Conservation (phyloP, 1,140 invertebrate species). For the Lasioglossum baleicum region DNA sequence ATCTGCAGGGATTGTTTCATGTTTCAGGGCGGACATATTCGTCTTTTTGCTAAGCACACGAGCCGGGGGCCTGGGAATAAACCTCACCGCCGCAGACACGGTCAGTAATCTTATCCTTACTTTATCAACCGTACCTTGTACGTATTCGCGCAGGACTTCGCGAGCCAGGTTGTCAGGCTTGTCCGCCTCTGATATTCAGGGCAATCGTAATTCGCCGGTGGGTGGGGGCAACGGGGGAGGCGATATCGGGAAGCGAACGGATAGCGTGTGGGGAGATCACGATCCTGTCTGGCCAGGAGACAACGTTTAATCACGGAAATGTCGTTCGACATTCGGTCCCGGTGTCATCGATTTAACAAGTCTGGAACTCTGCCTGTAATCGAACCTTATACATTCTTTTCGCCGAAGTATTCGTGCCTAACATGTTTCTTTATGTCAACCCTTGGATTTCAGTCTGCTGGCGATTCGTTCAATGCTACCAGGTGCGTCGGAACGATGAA, state of each 20-base stretch:
- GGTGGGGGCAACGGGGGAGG: neutral
- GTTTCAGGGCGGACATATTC: constrained; percentile 91
- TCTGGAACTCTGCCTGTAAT: neutral
- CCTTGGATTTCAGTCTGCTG: too few relatives aligned
- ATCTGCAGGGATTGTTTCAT: constrained; percentile 62
- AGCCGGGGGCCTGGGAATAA: constrained; percentile 98
- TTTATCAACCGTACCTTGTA: constrained; percentile 33
- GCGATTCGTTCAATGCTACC: too few relatives aligned
- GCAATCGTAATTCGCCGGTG: constrained; percentile 2
- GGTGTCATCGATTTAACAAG: constrained; percentile 33
- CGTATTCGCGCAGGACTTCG: constrained; percentile 25
- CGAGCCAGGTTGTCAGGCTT: neutral
- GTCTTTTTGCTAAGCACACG: constrained; percentile 97
- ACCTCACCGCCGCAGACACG: constrained; percentile 98
- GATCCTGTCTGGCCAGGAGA: neutral
- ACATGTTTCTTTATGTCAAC: neutral
- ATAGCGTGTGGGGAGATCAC: constrained; percentile 19
- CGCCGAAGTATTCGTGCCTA: neutral
- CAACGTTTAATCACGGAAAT: constrained; percentile 10
- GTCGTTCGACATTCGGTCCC: neutral
- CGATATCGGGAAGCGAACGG: neutral
- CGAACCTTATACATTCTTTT: neutral
- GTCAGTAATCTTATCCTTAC: constrained; percentile 79
- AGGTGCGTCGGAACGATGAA: too few relatives aligned
- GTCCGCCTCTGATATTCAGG: neutral